Percentiles rank a stretch among this genome's conserved stretches.
phyloP scores from a whole-genome alignment of 2,797 vertebrate genomes.

The Coccyzus lansbergi region DNA sequence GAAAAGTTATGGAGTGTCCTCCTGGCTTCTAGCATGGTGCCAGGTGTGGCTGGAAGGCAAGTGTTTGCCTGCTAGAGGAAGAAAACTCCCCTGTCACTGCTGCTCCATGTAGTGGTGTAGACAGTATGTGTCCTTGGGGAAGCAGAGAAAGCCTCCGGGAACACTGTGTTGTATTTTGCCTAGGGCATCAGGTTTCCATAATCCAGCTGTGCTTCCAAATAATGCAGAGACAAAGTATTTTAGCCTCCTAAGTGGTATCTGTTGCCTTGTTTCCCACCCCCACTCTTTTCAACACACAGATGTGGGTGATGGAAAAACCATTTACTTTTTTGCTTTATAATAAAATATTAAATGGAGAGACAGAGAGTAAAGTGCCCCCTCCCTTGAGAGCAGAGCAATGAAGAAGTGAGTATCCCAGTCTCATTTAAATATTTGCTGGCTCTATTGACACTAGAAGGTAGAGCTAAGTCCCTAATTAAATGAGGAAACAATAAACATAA shows the following conservation, averaged over 20 bases:
- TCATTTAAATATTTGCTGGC: constrained; percentile 14
- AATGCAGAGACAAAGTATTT: not conserved
- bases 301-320: not conserved
- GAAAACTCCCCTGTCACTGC: not conserved
- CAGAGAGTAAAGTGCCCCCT: not conserved
- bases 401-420: constrained; percentile 10
- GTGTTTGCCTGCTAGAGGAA: not conserved
- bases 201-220: not conserved
- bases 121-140: not conserved
- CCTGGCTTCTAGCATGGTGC: not conserved
- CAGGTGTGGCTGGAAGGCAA: not conserved
- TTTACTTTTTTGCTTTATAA: not conserved
- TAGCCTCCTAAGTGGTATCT: not conserved
- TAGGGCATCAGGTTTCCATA: not conserved
- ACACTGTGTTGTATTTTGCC: not conserved
- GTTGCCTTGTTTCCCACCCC: not conserved
- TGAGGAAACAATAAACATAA: constrained; percentile 40
- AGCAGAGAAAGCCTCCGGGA: not conserved
- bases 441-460: not conserved
- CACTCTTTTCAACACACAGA: not conserved
- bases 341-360: not conserved
- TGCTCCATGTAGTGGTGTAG: not conserved
- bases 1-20: not conserved
- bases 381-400: not conserved
- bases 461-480: constrained; percentile 29